Conservation (phyloP, 2,888 invertebrate genomes). For the Scaptomyza tumidula region DNA sequence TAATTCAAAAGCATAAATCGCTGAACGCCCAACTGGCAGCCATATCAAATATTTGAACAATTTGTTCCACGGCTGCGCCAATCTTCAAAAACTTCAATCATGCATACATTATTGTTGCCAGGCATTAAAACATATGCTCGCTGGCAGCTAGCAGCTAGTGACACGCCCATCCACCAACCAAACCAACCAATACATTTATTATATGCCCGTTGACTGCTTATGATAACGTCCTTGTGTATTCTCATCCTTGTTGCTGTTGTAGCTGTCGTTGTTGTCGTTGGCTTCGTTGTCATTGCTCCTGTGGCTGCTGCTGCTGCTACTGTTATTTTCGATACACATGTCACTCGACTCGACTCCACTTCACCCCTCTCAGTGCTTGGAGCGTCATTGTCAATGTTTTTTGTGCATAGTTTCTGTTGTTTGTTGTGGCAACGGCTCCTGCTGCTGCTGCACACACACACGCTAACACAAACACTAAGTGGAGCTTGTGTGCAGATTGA, state of each 20-base stretch:
- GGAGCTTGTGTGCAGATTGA: slow-evolving; percentile 42
- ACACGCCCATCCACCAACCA: slow-evolving; percentile 1
- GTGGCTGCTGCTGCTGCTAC: slow-evolving; percentile 27
- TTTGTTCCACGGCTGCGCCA: slow-evolving; percentile 28
- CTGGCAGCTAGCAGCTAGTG: slow-evolving; percentile 16
- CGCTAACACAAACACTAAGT: background rate
- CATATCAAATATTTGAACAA: slow-evolving; percentile 18
- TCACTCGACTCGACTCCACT: slow-evolving; percentile 39
- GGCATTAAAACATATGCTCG: slow-evolving; percentile 68
- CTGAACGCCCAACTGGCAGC: slow-evolving; percentile 22
- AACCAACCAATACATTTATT: slow-evolving; percentile 40
- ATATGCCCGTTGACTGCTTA: slow-evolving; percentile 55
- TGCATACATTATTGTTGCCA: slow-evolving; percentile 75
- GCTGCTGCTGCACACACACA: slow-evolving; percentile 17
- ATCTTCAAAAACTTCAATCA: slow-evolving; percentile 72
- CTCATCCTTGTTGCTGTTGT: slow-evolving; percentile 31
- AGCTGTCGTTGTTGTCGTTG: slow-evolving; percentile 35
- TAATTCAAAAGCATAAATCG: slow-evolving; percentile 35
- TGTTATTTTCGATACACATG: slow-evolving; percentile 51
- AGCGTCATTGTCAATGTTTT: slow-evolving; percentile 42
- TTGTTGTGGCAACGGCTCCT: slow-evolving; percentile 48
- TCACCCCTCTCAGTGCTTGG: background rate
- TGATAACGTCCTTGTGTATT: slow-evolving; percentile 58
- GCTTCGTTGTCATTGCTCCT: slow-evolving; percentile 37
- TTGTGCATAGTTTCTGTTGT: slow-evolving; percentile 56